Conservation (phyloP, 2,888 invertebrate genomes). For the Conomelus anceps region DNA sequence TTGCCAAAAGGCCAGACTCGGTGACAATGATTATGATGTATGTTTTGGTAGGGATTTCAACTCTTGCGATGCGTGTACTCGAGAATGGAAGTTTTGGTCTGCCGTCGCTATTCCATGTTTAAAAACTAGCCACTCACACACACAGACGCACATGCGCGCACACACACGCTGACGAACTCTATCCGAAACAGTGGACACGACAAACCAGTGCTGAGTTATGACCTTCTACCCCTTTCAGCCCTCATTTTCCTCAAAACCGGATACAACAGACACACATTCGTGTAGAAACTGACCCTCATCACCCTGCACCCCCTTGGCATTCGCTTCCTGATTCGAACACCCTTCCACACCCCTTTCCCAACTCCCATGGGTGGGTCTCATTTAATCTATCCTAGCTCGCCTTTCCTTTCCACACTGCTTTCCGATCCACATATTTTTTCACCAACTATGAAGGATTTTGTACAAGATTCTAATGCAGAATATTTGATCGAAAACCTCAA, state of each 20-base stretch:
- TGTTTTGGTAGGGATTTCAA: slow-evolving; percentile 4
- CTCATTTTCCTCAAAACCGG: neutral
- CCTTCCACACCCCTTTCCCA: neutral
- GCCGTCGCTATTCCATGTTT: neutral
- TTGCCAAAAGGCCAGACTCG: neutral
- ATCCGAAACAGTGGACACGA: neutral
- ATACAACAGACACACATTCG: neutral
- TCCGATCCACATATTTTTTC: neutral
- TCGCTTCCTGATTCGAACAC: neutral
- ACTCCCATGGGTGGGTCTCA: neutral
- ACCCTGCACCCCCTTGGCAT: neutral
- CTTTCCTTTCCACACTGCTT: neutral
- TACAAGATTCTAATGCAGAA: neutral
- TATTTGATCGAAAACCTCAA: no score
- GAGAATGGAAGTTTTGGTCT: neutral
- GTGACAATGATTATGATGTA: slow-evolving; percentile 13
- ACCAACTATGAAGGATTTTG: neutral
- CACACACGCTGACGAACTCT: neutral
- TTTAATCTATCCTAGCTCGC: neutral
- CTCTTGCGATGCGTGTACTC: neutral
- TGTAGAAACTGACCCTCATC: neutral
- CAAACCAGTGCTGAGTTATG: neutral
- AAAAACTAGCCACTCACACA: neutral
- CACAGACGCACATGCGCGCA: neutral
- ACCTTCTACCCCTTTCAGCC: neutral